Base-by-base conservation (phyloP, 2,888 invertebrate species). In the Rhopalosiphum nymphaeae region DNA sequence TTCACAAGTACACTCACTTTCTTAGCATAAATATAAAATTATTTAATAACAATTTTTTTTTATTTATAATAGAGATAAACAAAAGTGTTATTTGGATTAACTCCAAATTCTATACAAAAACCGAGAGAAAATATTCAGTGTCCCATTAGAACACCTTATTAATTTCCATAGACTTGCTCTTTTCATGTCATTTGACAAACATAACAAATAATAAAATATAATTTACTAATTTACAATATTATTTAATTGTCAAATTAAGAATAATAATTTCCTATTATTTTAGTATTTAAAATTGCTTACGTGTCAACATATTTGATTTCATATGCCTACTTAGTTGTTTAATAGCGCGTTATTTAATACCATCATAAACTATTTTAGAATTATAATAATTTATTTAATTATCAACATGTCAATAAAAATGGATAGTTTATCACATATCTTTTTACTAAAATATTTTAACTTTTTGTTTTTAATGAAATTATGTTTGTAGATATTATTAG, bases 71-170 rank as follows among this genome's bases (percentile, higher is more conserved):
- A 53, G 21, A 21, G 21, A 16, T 53, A 89, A 53, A 89, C 88
- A 89, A 42, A 44, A 78, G 25, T 78, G 67, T 44, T 93, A 78
- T 44, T 93, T 93, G 92, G 92, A 67, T 1, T 36, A 25, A 53
- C 42, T 93, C 88, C 92, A 93, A 93, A 5, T 78, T 42, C 44
- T 78, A 25, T n/a, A 44, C 29, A 9, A n/a, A 78, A 89, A 78
- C 56, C 3, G 25, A 56, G 25, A 93, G 56, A 89, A 56, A n/a
- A 78, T 44, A 2, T 78, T 53, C 10, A 87, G 26, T 21, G 2
- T 78, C 88, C 78, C 56, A 53, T 88, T 56, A 92, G 16, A 44
- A 78, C 10, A 26, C 29, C 1, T 44, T 44, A 91, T 91, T 87
- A 92, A 92, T 87, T 92, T 0, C 0, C 13, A 42, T 91, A 26